Percentiles rank a stretch among this genome's conserved stretches.
Evolutionary conservation across 2,888 invertebrate genomes (phyloP).

Genomic region (Rhamphomyia laevipes): DNA sequence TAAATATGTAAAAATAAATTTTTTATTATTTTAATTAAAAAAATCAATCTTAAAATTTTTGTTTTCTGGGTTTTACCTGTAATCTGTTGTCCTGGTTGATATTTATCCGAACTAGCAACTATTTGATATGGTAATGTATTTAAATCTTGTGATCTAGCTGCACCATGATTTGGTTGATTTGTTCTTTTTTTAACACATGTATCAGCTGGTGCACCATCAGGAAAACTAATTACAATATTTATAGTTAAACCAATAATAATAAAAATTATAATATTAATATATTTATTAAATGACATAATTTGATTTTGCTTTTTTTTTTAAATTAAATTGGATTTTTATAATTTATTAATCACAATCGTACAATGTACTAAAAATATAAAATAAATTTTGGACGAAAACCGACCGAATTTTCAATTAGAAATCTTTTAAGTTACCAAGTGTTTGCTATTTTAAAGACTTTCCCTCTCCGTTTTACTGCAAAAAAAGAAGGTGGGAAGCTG

Average conservation of each 20-base stretch:
- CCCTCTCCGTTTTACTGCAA: neutral
- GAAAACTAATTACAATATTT: conserved; percentile 44
- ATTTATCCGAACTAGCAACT: conserved; percentile 49
- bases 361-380: neutral
- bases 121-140: conserved; percentile 56
- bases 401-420: neutral
- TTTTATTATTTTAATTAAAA: neutral
- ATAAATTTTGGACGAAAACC: neutral
- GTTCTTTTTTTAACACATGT: conserved; percentile 66
- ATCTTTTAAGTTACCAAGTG: neutral
- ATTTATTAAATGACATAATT: neutral
- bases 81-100: conserved; percentile 56
- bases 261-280: neutral
- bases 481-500: too few relatives aligned
- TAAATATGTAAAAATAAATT: neutral
- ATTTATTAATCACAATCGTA: neutral
- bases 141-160: conserved; percentile 52
- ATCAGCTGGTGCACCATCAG: conserved; percentile 73
- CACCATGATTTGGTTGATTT: conserved; percentile 65
- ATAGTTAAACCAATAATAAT: conserved; percentile 32
- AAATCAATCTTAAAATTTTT: too few relatives aligned
- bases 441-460: neutral
- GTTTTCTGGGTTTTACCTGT: conserved; percentile 41
- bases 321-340: neutral
- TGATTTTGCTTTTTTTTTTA: neutral